Percentiles rank a stretch among this genome's conserved stretches.
Evolutionary conservation across 2,797 vertebrate species (phyloP).

Genomic region (Bryconaethiops microstoma): DNA sequence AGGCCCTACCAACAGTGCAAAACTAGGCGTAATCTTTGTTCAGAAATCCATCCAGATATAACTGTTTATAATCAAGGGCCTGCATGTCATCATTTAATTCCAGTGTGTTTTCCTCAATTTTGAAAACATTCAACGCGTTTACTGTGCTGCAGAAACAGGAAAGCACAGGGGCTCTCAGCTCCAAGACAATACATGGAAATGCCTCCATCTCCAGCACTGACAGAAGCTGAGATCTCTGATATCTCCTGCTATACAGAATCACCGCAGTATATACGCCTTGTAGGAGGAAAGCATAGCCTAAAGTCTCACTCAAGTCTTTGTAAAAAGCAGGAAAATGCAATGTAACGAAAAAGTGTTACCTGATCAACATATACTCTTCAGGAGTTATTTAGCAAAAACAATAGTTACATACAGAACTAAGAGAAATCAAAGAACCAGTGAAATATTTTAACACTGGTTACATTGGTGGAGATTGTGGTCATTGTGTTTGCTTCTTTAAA

Average conservation of each 20-base stretch:
- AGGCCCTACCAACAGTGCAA: background rate
- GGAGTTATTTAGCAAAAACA: too few relatives aligned
- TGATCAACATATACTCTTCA: too few relatives aligned
- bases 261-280: background rate
- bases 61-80: background rate
- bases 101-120: background rate
- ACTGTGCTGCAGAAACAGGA: constrained; percentile 56
- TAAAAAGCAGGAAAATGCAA: background rate
- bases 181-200: constrained; percentile 73
- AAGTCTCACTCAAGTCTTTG: background rate
- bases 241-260: background rate
- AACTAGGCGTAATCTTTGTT: background rate
- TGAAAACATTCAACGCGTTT: constrained; percentile 13
- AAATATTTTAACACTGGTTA: too few relatives aligned
- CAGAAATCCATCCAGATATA: background rate
- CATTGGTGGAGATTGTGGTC: too few relatives aligned
- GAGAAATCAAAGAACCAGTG: too few relatives aligned
- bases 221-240: constrained; percentile 25
- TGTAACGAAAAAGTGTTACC: too few relatives aligned
- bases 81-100: constrained; percentile 1
- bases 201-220: constrained; percentile 43
- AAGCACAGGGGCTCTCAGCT: constrained; percentile 50
- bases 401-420: too few relatives aligned
- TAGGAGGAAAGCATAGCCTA: background rate
- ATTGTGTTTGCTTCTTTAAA: too few relatives aligned